Percentiles rank a stretch among this genome's conserved stretches.
Evolutionary conservation across 2,113 vertebrate genomes (phyloP).

Genomic region (Oryzias curvinotus): DNA sequence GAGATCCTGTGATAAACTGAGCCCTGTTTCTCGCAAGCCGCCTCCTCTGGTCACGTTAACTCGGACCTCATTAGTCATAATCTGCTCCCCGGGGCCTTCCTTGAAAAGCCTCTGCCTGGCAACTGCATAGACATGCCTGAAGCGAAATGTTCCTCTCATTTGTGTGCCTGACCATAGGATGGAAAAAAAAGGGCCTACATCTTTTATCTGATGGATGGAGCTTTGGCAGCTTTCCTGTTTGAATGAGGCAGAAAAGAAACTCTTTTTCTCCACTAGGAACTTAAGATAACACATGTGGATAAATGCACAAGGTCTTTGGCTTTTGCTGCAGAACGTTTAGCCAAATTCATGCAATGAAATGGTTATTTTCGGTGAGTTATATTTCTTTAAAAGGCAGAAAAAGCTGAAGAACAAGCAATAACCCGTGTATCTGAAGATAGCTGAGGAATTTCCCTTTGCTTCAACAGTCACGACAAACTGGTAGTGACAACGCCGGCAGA

Average conservation of each 20-base stretch:
- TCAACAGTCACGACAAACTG: conserved; percentile 38
- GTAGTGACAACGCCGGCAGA: conserved; percentile 42
- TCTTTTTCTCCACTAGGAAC: conserved; percentile 20
- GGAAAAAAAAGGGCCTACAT: conserved; percentile 22
- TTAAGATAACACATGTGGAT: conserved; percentile 42
- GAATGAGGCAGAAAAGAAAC: conserved; percentile 47
- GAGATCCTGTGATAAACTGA: conserved; percentile 70
- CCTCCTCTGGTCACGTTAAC: conserved; percentile 72
- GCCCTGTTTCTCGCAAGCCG: conserved; percentile 58
- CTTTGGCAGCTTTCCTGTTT: conserved; percentile 47
- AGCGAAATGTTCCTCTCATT: conserved; percentile 50
- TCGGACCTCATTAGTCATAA: conserved; percentile 76
- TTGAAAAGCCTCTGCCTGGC: conserved; percentile 63
- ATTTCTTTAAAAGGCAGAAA: conserved; percentile 7
- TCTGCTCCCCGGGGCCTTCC: conserved; percentile 68
- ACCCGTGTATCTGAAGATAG: conserved; percentile 39
- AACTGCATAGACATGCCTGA: conserved; percentile 47
- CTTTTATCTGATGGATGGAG: conserved; percentile 70
- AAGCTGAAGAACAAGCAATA: conserved; percentile 32
- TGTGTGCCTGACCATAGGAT: conserved; percentile 44
- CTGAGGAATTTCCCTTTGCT: conserved; percentile 51
- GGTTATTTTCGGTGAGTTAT: too few species aligned
- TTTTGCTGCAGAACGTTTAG: conserved; percentile 3
- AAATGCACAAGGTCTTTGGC: conserved; percentile 17
- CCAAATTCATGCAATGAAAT: conserved; percentile 9